These are phyloP conservation scores for Pseudonaja textilis DNA, from an alignment of 2,113 vertebrate species.

Conservation along the genomic window DNA sequence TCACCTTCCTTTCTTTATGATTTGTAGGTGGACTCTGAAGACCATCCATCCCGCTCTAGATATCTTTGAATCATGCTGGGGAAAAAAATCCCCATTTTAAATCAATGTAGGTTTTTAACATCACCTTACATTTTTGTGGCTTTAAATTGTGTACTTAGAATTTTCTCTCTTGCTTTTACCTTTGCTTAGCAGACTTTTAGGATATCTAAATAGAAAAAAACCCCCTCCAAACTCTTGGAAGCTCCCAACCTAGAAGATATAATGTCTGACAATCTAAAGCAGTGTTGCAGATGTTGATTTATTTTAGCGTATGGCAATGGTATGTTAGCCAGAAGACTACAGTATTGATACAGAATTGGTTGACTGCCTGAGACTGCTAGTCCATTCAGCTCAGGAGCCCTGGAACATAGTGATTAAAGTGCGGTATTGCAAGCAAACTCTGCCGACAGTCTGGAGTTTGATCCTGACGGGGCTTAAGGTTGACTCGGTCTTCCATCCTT, in stretches of 20 bases:
- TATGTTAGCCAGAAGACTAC: neutral
- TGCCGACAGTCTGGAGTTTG: neutral
- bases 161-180: neutral
- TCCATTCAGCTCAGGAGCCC: neutral
- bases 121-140: neutral
- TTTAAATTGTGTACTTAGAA: neutral
- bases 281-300: neutral
- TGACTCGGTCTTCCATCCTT: neutral
- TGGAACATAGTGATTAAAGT: neutral
- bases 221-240: neutral
- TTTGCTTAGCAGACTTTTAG: neutral
- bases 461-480: neutral
- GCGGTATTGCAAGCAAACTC: neutral
- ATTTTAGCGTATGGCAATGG: neutral
- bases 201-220: neutral
- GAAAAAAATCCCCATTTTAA: neutral
- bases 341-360: neutral
- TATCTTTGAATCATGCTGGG: neutral
- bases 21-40: neutral
- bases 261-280: neutral
- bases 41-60: neutral
- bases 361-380: neutral
- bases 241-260: neutral
- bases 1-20: neutral
- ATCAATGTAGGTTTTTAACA: neutral